These are phyloP conservation scores for Gastrophysa polygoni DNA, from an alignment of 2,888 invertebrate genomes.

Conservation along the genomic window DNA sequence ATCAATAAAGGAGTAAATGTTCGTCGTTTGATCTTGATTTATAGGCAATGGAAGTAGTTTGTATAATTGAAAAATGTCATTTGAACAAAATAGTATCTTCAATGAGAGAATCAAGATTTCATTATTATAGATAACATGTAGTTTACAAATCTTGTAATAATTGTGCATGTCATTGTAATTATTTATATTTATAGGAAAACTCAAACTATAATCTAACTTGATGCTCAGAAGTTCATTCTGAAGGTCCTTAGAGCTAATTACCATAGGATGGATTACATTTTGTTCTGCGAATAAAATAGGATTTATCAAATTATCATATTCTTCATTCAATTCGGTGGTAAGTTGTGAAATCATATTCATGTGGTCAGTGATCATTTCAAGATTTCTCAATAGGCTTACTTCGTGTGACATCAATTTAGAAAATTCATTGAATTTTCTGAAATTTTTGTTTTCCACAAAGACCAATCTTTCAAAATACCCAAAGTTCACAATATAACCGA, in stretches of 20 bases:
- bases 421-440: too few relatives aligned
- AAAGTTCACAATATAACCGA: too few relatives aligned
- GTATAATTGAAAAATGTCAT: conserved; percentile 1
- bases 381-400: conserved; percentile 4
- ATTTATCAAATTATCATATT: not conserved
- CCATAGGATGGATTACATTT: not conserved
- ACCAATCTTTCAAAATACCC: too few relatives aligned
- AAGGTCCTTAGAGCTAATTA: not conserved
- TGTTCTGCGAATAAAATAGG: not conserved
- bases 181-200: not conserved
- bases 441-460: too few relatives aligned
- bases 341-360: not conserved
- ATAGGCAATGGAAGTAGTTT: not conserved
- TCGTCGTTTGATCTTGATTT: not conserved
- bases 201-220: not conserved
- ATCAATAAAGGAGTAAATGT: not conserved
- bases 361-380: not conserved
- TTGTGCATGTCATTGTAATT: not conserved
- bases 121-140: not conserved
- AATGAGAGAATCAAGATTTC: not conserved
- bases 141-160: not conserved
- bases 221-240: not conserved
- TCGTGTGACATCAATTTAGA: not conserved
- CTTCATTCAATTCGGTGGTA: not conserved
- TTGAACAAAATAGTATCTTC: not conserved